Evolutionary conservation across 1,140 invertebrate genomes (phyloP), one percentile per base, ranked within the genome.

Genomic region (Tyrophagus putrescentiae): DNA sequence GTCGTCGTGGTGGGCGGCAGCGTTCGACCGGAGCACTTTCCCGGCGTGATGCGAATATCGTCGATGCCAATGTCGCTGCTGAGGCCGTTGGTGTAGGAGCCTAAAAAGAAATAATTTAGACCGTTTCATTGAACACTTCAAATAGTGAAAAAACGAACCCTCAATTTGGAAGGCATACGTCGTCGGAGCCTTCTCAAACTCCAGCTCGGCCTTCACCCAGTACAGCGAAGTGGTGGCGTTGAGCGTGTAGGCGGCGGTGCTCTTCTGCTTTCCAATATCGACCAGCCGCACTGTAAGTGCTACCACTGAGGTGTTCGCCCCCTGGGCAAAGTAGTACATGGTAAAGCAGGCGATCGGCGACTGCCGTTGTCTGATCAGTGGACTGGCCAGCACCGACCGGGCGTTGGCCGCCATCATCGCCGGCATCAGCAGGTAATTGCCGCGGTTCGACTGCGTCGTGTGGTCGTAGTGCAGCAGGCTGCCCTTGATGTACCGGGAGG

Each of bases 51-150:
- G 1, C 25, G 2, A 33, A 54, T 54, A 33, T 54, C 52, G 39
- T 54, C 52, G 13, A 54, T 54, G n/a, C 52, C 52, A 31, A 54
- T 29, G 39, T 54, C 52, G 25, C 52, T 54, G 4, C 39, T 3
- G 18, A 54, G 32, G 11, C 25, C 1, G 28, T 34, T 34, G 21
- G 25, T 28, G 16, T 29, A 34, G 32, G 13, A 52, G 18, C 25
- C 25, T 3, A n/a, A n/a, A n/a, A n/a, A n/a, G n/a, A n/a, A n/a
- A n/a, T n/a, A n/a, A n/a, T n/a, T n/a, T n/a, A n/a, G n/a, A n/a
- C n/a, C n/a, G n/a, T n/a, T n/a, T n/a, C n/a, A n/a, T n/a, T n/a
- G n/a, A n/a, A n/a, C n/a, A n/a, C n/a, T n/a, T n/a, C n/a, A n/a
- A n/a, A n/a, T n/a, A n/a, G n/a, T n/a, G n/a, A n/a, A n/a, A n/a